Base-by-base conservation (phyloP, 2,113 vertebrate genomes). In the Setophaga petechia region DNA sequence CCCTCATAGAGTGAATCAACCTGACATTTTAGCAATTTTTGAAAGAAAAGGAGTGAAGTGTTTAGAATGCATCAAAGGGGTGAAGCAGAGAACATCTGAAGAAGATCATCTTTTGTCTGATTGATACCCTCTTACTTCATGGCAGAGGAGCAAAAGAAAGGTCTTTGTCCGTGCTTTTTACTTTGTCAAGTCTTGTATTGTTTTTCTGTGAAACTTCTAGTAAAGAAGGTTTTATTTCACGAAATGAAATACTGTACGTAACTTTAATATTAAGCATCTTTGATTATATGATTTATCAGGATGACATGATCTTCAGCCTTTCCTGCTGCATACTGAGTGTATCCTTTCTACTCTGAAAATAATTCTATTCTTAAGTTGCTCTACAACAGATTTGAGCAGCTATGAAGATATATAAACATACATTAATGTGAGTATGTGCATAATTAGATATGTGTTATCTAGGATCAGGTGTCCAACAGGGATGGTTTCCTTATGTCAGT, bases 31-130 rank as follows among this genome's bases (percentile, higher is more conserved):
- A 97, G 95, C 86, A 91, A 31, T 89, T 97, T 97, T 92, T 95
- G 87, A 96, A 96, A 97, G 95, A 95, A 97, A 90, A 94, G 89
- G 84, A 94, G 90, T 95, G 96, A 98, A 96, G 79, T 88, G 84
- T 90, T 95, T 97, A 92, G 97, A 97, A 96, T 82, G 84, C 72
- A 91, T 97, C 95, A 96, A 96, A 97, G 77, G 63, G 74, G 74
- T 90, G 86, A 98, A 95, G 87, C 91, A 67, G 82, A 94, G 95
- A 97, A 96, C 76, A 95, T 97, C 95, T 95, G 95, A 97, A 92
- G 90, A 97, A 94, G 94, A 97, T 84, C 47, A 74, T 67, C 89
- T 97, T 97, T 97, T 92, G 93, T 96, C 79, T 94, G 39, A 55
- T 87, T 94, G 47, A 61, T 89, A 58, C 24, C 76, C 89, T 89